Evolutionary conservation across 2,113 vertebrate genomes (phyloP), one percentile per base, ranked within the genome.

Genomic region (Crocuta crocuta): DNA sequence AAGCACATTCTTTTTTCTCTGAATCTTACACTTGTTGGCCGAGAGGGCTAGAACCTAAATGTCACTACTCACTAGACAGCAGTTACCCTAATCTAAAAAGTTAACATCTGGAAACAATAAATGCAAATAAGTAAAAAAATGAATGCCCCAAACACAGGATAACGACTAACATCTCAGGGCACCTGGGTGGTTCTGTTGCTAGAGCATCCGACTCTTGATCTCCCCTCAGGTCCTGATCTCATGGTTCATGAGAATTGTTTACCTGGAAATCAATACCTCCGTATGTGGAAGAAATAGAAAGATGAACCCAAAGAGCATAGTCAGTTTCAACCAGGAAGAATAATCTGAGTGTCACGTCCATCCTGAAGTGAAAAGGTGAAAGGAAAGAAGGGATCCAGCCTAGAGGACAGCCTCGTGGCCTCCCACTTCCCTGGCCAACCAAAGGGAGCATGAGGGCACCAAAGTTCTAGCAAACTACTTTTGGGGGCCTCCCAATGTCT

Each of bases 1-100:
- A 96, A 94, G 43, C n/a, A 35, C 17, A 48, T n/a, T 28, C 61
- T n/a, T 91, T 70, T 94, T 80, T n/a, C 35, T 84, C 81, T 93
- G 3, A 15, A 43, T 55, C 12, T 45, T 35, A 80, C 78, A 85
- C 7, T 45, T 92, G 2, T 28, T 89, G 48, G 45, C 31, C 33
- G 10, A n/a, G 15, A 10, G 48, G 24, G 13, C 50, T 45, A 73
- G 63, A 80, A 50, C 39, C 24, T 79, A 84, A 91, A 71, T 58
- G 43, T 86, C 33, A 85, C 50, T 35, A 71, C 2, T 39, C 26
- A 84, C 35, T 55, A 58, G 16, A 53, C 0, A 74, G 28, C n/a
- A 68, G 16, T 35, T 55, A 45, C 4, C 53, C 45, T 58, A 53
- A 68, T 45, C 16, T 33, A 81, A 88, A 90, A 79, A 39, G 11